These are phyloP conservation scores for Melangyna quadrimaculata DNA, from an alignment of 2,888 invertebrate genomes.

Conservation along the genomic window DNA sequence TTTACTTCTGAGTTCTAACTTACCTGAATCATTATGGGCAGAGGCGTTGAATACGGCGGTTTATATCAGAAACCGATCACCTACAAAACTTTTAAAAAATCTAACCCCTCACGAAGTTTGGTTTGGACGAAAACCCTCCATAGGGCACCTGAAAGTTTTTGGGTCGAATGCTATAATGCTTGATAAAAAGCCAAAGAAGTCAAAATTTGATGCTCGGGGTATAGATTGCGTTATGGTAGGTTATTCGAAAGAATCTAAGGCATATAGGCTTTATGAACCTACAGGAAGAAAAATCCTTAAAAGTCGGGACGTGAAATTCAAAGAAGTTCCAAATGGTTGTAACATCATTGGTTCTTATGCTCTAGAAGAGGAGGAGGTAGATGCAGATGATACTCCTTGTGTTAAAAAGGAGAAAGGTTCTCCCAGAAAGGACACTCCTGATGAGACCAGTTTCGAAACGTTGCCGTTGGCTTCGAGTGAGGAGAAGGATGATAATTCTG, in stretches of 20 bases:
- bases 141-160: neutral
- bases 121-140: neutral
- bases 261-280: neutral
- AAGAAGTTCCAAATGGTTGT: neutral
- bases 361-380: neutral
- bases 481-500: neutral
- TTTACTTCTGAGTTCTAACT: neutral
- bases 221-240: neutral
- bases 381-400: neutral
- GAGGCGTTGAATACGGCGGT: neutral
- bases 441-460: neutral
- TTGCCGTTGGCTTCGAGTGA: neutral
- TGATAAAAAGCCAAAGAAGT: neutral
- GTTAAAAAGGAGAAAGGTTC: neutral
- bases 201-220: neutral
- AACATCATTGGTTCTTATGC: neutral
- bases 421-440: neutral
- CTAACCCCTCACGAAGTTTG: neutral
- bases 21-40: neutral
- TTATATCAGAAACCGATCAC: neutral
- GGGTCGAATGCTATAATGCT: neutral
- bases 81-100: neutral
- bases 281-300: neutral
- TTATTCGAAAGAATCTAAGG: slow-evolving; percentile 12
- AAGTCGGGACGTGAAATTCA: slow-evolving; percentile 4